phyloP scores from a whole-genome alignment of 2,113 vertebrate species.

The Tringa solitaria region DNA sequence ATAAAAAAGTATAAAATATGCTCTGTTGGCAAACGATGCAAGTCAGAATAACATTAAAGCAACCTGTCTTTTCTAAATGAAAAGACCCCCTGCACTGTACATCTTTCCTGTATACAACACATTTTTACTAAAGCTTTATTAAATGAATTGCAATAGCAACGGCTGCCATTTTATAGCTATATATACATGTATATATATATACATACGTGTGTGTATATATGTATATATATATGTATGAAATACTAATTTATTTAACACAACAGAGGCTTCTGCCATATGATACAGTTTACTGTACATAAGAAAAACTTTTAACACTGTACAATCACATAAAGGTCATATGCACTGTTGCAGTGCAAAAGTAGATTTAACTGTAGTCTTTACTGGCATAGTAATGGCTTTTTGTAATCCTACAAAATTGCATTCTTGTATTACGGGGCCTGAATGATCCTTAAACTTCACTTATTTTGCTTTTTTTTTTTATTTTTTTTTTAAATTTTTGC shows the following conservation, averaged over 20 bases:
- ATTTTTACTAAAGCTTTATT: slow-evolving; percentile 92
- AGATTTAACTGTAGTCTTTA: slow-evolving; percentile 83
- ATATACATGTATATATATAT: slow-evolving; percentile 63
- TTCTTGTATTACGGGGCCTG: slow-evolving; percentile 72
- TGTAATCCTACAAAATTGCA: slow-evolving; percentile 80
- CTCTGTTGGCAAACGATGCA: slow-evolving; percentile 76
- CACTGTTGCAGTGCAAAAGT: slow-evolving; percentile 94
- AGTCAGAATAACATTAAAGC: slow-evolving; percentile 85
- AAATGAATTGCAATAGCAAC: slow-evolving; percentile 90
- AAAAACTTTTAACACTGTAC: slow-evolving; percentile 87
- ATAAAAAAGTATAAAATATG: slow-evolving; percentile 81
- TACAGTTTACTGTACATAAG: slow-evolving; percentile 88
- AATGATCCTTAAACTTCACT: slow-evolving; percentile 50
- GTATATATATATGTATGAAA: slow-evolving; percentile 76
- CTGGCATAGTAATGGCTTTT: slow-evolving; percentile 85
- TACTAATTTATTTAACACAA: slow-evolving; percentile 81
- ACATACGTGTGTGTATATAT: slow-evolving; percentile 62
- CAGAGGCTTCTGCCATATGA: slow-evolving; percentile 82
- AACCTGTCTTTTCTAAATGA: slow-evolving; percentile 84
- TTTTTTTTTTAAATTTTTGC: neutral
- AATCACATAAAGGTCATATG: slow-evolving; percentile 91
- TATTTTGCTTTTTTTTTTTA: neutral
- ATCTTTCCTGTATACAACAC: slow-evolving; percentile 88
- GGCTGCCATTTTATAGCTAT: slow-evolving; percentile 78
- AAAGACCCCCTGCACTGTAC: slow-evolving; percentile 86